Evolutionary conservation across 2,888 invertebrate species (phyloP).

Genomic region (Erebia palarica): DNA sequence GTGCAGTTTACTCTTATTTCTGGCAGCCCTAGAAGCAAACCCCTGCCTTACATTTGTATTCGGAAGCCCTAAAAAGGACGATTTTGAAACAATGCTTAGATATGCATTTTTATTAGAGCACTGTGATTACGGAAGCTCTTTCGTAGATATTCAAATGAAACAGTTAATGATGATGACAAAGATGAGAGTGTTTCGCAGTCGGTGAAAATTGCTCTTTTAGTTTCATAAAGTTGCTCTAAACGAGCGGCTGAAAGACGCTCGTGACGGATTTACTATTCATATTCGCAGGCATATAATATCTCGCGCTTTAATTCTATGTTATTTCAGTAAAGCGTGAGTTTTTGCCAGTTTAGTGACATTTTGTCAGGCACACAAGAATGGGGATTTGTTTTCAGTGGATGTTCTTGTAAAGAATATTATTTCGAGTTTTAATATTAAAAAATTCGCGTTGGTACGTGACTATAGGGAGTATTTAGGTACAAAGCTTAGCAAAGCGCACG

Average conservation of each 20-base stretch:
- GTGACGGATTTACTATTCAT: conserved; percentile 37
- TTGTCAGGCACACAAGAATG: conserved; percentile 50
- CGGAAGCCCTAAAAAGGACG: conserved; percentile 4
- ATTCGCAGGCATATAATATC: conserved; percentile 19
- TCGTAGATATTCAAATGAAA: conserved; percentile 10
- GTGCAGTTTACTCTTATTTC: neutral
- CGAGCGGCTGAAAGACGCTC: conserved; percentile 31
- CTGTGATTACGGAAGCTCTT: conserved; percentile 13
- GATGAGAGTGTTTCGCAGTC: conserved; percentile 6
- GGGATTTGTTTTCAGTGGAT: conserved; percentile 53
- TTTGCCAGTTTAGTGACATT: conserved; percentile 48
- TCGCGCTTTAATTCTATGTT: conserved; percentile 43
- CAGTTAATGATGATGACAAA: conserved; percentile 21
- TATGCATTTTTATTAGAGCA: conserved; percentile 11
- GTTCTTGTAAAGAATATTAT: conserved; percentile 66
- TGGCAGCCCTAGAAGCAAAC: conserved; percentile 6
- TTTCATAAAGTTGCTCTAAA: conserved; percentile 24
- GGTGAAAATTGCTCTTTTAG: conserved; percentile 9
- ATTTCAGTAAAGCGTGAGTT: conserved; percentile 43
- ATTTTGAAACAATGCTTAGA: conserved; percentile 17
- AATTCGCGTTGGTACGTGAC: conserved; percentile 72
- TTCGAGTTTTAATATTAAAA: conserved; percentile 76
- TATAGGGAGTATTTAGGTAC: conserved; percentile 66
- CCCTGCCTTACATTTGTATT: conserved; percentile 9
- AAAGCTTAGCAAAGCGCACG: conserved; percentile 64